phyloP scores from a whole-genome alignment of 1,140 invertebrate genomes.

The Drosophila rhopaloa region DNA sequence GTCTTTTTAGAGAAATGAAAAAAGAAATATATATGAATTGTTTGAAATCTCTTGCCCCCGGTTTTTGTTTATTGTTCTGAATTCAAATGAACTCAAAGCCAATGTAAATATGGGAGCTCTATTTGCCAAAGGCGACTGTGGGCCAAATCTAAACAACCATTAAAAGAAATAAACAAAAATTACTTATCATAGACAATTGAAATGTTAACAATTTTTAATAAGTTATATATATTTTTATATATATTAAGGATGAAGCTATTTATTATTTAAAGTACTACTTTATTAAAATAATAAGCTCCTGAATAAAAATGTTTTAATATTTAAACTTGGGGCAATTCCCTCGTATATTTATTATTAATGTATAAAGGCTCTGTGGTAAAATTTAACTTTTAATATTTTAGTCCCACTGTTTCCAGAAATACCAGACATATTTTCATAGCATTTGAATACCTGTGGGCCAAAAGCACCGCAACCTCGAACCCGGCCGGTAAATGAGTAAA shows the following conservation, averaged over 20 bases:
- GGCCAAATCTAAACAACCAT: background rate
- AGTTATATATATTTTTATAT: too few species aligned
- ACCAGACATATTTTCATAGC: conserved; percentile 68
- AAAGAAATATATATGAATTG: conserved; percentile 46
- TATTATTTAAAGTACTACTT: too few species aligned
- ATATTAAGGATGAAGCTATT: too few species aligned
- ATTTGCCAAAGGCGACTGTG: conserved; percentile 53
- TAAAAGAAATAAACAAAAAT: too few species aligned
- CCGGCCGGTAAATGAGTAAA: conserved; percentile 68
- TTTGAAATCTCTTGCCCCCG: conserved; percentile 65
- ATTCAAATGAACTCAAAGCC: conserved; percentile 51
- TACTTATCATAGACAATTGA: too few species aligned
- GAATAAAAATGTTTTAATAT: too few species aligned
- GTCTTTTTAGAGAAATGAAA: conserved; percentile 46
- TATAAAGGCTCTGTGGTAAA: too few species aligned
- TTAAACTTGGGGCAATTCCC: too few species aligned
- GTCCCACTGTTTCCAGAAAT: conserved; percentile 50
- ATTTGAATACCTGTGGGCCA: conserved; percentile 74
- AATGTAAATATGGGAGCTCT: conserved; percentile 65
- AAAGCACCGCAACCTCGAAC: conserved; percentile 53
- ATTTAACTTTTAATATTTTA: background rate
- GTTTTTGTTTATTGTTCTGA: conserved; percentile 70
- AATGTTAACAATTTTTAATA: too few species aligned
- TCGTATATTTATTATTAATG: too few species aligned
- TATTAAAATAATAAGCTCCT: too few species aligned